Conservation (phyloP, 2,113 vertebrate genomes). For the Lanius ludovicianus region DNA sequence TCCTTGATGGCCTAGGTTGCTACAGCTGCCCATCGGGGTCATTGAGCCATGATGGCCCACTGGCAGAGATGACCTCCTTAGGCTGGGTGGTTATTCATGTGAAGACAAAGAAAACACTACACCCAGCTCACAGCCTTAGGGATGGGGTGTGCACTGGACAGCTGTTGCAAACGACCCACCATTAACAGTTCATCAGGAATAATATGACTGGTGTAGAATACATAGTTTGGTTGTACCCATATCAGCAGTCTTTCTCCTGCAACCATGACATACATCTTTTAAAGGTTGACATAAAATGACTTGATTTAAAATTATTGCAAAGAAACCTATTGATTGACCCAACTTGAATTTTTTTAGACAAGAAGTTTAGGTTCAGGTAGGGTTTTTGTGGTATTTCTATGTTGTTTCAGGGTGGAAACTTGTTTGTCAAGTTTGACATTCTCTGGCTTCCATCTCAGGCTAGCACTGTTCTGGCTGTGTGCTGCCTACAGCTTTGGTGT, state of each 20-base stretch:
- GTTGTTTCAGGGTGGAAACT: neutral
- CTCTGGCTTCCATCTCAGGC: neutral
- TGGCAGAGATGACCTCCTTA: neutral
- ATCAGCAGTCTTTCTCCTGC: neutral
- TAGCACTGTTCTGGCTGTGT: neutral
- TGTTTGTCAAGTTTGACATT: neutral
- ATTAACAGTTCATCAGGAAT: neutral
- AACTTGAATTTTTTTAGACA: neutral
- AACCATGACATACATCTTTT: neutral
- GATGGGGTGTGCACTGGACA: neutral
- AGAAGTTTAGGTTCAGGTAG: neutral
- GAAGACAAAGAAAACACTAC: neutral
- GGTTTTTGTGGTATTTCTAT: neutral
- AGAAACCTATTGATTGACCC: neutral
- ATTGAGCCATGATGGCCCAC: neutral
- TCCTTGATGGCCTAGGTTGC: neutral
- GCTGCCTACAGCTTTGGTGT: neutral
- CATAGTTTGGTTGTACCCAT: neutral
- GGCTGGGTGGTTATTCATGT: neutral
- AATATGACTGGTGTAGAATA: neutral
- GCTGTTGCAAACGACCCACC: neutral
- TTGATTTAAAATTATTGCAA: neutral
- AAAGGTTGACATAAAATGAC: neutral
- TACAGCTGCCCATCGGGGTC: neutral
- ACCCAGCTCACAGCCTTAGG: no score